Evolutionary conservation across 1,140 invertebrate genomes (phyloP), one percentile per base, ranked within the genome.

Genomic region (Caligus rogercresseyi): DNA sequence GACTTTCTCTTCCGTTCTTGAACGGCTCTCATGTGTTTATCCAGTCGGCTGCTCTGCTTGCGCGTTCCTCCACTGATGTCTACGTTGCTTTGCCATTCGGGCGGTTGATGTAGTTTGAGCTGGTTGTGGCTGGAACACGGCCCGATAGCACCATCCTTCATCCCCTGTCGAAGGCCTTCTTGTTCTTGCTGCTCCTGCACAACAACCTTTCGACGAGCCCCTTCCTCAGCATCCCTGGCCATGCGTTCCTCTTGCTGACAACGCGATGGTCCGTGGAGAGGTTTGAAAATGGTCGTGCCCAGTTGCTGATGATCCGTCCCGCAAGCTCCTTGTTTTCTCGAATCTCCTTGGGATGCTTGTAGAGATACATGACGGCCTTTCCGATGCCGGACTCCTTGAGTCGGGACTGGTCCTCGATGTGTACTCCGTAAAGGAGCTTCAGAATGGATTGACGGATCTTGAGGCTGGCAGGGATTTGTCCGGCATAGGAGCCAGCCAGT

Each of bases 331-430:
- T 86, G 75, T 98, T 98, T 57, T 85, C 80, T 74, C 93, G 93
- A 0, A 86, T 87, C 78, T 99, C 95, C 74, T 88, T 90, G 0
- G 95, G 94, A 76, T 99, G 94, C 72, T 98, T 98, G 73, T 92
- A 98, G 14, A 98, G 78, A 76, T 98, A 98, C 95, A 98, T 99
- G 0, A 99, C 89, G 66, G 95, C 95, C 74, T 97, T 94, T 24
- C 94, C 89, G 69, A 96, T 90, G 52, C 94, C 89, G 52, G 91
- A 94, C 67, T 87, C 85, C 73, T 96, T 97, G 53, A 98, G 74
- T 54, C 87, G 82, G 23, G 83, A 82, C 70, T 89, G 86, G 71
- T 91, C 89, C 15, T 63, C 61, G 19, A 63, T 63, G 19, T 23
- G 15, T n/a, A 63, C 43, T 11, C 14, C 19, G 18, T 78, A 78